Evolutionary conservation across 2,797 vertebrate species (phyloP).

Genomic region (Oryzias dopingdopingensis): DNA sequence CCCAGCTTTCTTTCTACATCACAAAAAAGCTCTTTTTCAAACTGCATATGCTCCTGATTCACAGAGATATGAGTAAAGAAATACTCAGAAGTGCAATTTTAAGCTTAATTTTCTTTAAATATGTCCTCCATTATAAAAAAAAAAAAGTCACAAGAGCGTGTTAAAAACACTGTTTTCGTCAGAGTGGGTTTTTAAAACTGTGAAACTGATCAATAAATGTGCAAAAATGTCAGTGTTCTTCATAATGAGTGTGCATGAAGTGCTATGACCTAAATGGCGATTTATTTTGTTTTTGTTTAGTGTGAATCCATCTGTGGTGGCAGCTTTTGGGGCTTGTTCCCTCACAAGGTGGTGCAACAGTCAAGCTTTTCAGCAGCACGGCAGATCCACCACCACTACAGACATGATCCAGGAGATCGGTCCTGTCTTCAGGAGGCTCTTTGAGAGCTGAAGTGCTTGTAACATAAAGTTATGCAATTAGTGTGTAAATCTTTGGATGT

Average conservation of each 20-base stretch:
- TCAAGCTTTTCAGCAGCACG: constrained; percentile 89
- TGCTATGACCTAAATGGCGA: background rate
- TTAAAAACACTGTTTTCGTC: no score
- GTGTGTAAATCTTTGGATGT: constrained; percentile 7
- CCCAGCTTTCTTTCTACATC: no score
- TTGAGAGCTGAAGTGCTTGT: constrained; percentile 82
- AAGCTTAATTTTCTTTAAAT: no score
- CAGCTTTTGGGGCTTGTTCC: constrained; percentile 89
- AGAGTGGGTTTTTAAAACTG: no score
- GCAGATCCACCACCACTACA: constrained; percentile 90
- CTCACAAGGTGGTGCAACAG: constrained; percentile 92
- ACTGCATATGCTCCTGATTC: no score
- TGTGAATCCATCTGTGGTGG: constrained; percentile 88
- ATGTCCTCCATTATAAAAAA: no score
- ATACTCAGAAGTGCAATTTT: no score
- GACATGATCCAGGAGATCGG: constrained; percentile 96
- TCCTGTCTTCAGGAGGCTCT: constrained; percentile 88
- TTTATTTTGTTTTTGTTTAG: constrained; percentile 58
- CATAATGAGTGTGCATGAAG: background rate
- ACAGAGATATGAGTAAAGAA: no score
- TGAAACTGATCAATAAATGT: no score
- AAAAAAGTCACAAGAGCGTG: no score
- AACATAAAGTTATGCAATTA: constrained; percentile 12
- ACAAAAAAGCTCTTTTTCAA: no score
- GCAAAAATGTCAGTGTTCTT: background rate